These are phyloP conservation scores for cat (Felis catus) DNA, from an alignment of 2,113 vertebrate species.

Conservation along the genomic window F.catus_Fca126_mat1.0 CM031412.1:106009001-106009500, in stretches of 20 bases:
- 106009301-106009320: not conserved
- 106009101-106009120: not conserved
- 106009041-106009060: not conserved
- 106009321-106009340: not conserved
- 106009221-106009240: not conserved
- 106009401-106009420: not conserved
- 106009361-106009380: not conserved
- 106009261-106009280: not conserved
- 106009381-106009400: not conserved
- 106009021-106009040: not conserved
- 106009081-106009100: not conserved
- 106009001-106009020: not conserved
- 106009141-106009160: not conserved
- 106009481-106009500: not conserved
- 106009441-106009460: not conserved
- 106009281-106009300: not conserved
- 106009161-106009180: not conserved
- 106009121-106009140: not conserved
- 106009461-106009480: not conserved
- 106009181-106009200: not conserved
- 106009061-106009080: not conserved
- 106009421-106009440: not conserved
- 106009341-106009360: rapidly evolving
- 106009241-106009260: not conserved
- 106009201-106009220: not conserved